Base-by-base conservation (phyloP, 2,888 invertebrate genomes). In the Macrosoma leucophasiata region DNA sequence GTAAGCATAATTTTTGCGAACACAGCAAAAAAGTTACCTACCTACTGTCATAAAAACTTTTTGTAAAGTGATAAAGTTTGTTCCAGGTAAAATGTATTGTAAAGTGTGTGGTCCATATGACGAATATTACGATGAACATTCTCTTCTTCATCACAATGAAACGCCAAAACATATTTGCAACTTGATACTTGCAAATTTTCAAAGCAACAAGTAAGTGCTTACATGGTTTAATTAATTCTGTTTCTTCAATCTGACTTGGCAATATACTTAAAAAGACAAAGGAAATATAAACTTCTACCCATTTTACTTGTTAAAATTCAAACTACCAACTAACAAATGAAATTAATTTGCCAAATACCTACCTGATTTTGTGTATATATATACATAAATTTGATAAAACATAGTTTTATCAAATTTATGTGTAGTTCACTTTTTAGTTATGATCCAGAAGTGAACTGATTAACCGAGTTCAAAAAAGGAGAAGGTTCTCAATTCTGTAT, bases 81-180 rank as follows among this genome's bases (percentile, higher is more conserved):
- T 3, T 35, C 8, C 26, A 39, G 34, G 30, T 18, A 50, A 44
- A 36, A 58, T 57, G 55, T 54, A 46, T 37, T 74, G 74, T 48
- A n/a, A 46, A 3, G 58, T 59, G n/a, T 74, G 74, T 34, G 74
- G 73, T 19, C 9, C 43, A 6, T 51, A 70, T 2, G 67, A 67
- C 31, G 61, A 62, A 1, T 29, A 55, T 20, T 70, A 67, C 28
- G 65, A 71, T 35, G 72, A 69, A 47, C 40, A 58, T 29, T 36
- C 57, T 4, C 29, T 38, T 7, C 36, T 49, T 4, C 17, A 48
- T 7, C 74, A 74, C 33, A 30, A 46, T 6, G 43, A 31, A 9
- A 57, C 63, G 3, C 45, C 52, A 1, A 72, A 69, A 43, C 74
- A 74, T 49, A 45, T 54, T 3, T 61, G 61, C 38, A 74, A 74